Base-by-base conservation (phyloP, 2,888 invertebrate species). In the Chloroclystis v-ata region DNA sequence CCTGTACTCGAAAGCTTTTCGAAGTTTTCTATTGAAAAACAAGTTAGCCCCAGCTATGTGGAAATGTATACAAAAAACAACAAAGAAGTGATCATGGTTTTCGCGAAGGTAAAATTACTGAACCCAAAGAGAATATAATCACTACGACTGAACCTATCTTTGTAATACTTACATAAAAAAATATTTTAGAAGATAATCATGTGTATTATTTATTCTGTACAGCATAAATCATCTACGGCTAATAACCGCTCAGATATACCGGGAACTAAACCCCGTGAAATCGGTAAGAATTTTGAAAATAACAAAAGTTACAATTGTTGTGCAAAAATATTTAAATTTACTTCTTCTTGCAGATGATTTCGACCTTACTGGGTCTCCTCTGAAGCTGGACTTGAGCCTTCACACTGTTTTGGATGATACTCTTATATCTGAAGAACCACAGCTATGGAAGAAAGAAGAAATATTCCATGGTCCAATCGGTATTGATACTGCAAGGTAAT, bases 351-450 rank as follows among this genome's bases (percentile, higher is more conserved):
- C 67, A 86, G 86, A 85, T 56, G 85, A 84, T 43, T 56, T 89
- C 2, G 89, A 89, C 7, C 59, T 89, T 1, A 89, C 89, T 2
- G 89, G 89, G 1, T 89, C 89, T 8, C 89, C 89, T 0, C 63
- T 89, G 1, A 89, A 89, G 59, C 62, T 89, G 11, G 89, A 89
- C 59, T 64, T 89, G 42, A 88, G 86, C 58, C 63, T 86, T 16
- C 88, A 89, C 52, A 74, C 82, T 1, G 66, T 81, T 29, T 57
- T 89, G 1, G 87, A 88, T 69, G 88, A 89, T 11, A 88, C 88
- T 0, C 59, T 87, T 35, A 65, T 82, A 8, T 65, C 79, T 14
- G 86, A 88, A 63, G 78, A 82, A 37, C 81, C 83, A 4, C 85
- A 89, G 41, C 48, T 86, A 1, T 89, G 89, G 85, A 77, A 56